Percentiles rank a stretch among this genome's conserved stretches.
These are phyloP conservation scores for Solenopsis invicta DNA, from an alignment of 1,140 invertebrate genomes.

Conservation along the genomic window DNA sequence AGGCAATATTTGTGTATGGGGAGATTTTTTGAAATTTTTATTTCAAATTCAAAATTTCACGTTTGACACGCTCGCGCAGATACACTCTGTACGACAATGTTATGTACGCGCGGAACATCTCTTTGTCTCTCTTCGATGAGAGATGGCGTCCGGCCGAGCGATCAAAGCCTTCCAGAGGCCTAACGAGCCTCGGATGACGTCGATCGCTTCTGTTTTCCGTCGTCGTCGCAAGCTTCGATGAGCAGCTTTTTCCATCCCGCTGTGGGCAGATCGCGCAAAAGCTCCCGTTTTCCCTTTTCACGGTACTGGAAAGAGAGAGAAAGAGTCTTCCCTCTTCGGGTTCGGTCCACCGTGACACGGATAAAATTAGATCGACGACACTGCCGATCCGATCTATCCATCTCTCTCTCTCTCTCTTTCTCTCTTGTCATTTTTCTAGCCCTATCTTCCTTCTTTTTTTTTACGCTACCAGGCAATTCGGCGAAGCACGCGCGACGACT, in stretches of 20 bases:
- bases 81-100: slow-evolving; percentile 11
- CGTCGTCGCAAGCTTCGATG: slow-evolving; percentile 78
- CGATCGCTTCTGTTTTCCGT: slow-evolving; percentile 80
- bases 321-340: slow-evolving; percentile 55
- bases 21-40: background rate
- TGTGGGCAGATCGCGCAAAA: slow-evolving; percentile 69
- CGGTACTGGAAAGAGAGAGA: slow-evolving; percentile 43
- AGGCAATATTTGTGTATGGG: background rate
- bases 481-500: background rate
- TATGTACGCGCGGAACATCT: slow-evolving; percentile 60
- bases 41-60: slow-evolving; percentile 41
- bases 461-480: slow-evolving; percentile 41
- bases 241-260: slow-evolving; percentile 78
- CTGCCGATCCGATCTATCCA: slow-evolving; percentile 68
- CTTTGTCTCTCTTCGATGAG: slow-evolving; percentile 77
- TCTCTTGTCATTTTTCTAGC: slow-evolving; percentile 51
- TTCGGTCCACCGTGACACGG: slow-evolving; percentile 67
- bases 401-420: background rate
- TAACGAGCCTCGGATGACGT: slow-evolving; percentile 79
- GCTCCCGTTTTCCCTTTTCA: slow-evolving; percentile 72
- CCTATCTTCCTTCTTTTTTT: slow-evolving; percentile 14
- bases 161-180: slow-evolving; percentile 83
- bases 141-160: slow-evolving; percentile 79
- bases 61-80: slow-evolving; percentile 29
- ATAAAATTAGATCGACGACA: slow-evolving; percentile 76